Percentiles rank a stretch among this genome's conserved stretches.
Conservation (phyloP, 1,140 invertebrate species). For the Drosophila pachea region DNA sequence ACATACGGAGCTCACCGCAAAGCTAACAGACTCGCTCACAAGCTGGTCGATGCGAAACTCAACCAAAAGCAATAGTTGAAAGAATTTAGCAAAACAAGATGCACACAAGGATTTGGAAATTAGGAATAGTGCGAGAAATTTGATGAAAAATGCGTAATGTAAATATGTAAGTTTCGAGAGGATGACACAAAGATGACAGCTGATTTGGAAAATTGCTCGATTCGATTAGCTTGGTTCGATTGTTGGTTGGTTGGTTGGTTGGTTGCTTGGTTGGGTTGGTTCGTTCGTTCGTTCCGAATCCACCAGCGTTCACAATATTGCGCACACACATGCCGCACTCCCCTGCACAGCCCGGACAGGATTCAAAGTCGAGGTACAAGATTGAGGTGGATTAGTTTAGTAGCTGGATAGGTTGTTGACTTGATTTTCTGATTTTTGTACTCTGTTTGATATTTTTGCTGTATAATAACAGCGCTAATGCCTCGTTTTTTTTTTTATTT, state of each 20-base stretch:
- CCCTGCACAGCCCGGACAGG: conserved; percentile 17
- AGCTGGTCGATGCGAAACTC: conserved; percentile 61
- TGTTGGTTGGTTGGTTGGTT: conserved; percentile 15
- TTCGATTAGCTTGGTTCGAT: conserved; percentile 29
- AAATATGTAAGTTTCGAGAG: conserved; percentile 2
- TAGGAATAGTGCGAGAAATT: conserved; percentile 2
- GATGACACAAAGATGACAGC: conserved; percentile 15
- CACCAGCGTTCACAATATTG: conserved; percentile 37
- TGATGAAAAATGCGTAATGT: conserved; percentile 10
- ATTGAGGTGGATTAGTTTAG: conserved; percentile 20
- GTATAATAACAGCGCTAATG: not conserved
- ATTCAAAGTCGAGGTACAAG: conserved; percentile 4
- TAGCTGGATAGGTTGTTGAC: conserved; percentile 8
- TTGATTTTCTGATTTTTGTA: conserved; percentile 2
- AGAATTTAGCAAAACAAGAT: conserved; percentile 14
- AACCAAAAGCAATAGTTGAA: conserved; percentile 42
- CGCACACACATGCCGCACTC: conserved; percentile 39
- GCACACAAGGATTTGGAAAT: conserved; percentile 1
- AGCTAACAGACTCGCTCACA: no score
- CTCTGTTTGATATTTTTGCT: conserved; percentile 2
- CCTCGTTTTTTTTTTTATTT: not conserved
- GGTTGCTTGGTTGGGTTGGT: conserved; percentile 14
- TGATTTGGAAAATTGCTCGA: conserved; percentile 29
- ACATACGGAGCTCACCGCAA: no score
- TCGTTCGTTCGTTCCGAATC: conserved; percentile 17